These are phyloP conservation scores for Ceyx margarethae DNA, from an alignment of 2,113 vertebrate genomes.

Conservation along the genomic window DNA sequence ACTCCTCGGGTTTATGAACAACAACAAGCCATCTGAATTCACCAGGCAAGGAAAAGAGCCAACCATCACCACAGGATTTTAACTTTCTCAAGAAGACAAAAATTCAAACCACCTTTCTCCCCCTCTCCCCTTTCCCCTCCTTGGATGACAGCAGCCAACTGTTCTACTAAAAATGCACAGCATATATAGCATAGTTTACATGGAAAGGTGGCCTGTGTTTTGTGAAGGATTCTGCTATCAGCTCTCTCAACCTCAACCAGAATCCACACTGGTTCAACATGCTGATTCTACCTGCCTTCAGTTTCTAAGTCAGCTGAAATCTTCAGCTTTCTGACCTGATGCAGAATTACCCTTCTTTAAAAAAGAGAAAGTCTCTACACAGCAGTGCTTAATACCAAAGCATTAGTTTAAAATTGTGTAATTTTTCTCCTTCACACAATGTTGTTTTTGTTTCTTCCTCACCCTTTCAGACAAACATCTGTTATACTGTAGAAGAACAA, in stretches of 20 bases:
- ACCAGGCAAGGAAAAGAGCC: not conserved
- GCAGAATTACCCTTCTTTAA: not conserved
- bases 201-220: not conserved
- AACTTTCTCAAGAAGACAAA: conserved; percentile 26
- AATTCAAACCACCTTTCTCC: not conserved
- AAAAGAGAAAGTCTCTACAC: conserved; percentile 47
- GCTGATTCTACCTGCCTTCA: not conserved
- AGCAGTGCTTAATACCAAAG: conserved; percentile 72
- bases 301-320: conserved; percentile 40
- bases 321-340: conserved; percentile 31
- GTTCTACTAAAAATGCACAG: not conserved
- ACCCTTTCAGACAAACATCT: conserved; percentile 99
- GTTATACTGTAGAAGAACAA: conserved; percentile 93
- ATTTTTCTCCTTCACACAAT: conserved; percentile 87
- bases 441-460: conserved; percentile 99
- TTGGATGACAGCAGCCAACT: not conserved
- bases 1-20: conserved; percentile 21
- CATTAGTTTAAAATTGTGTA: conserved; percentile 78
- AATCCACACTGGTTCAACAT: not conserved
- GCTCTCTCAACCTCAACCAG: not conserved
- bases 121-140: not conserved
- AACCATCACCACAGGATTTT: not conserved
- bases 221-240: conserved; percentile 6
- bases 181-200: not conserved
- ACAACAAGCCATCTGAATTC: not conserved